These are phyloP conservation scores for Lottia gigantea DNA, from an alignment of 2,888 invertebrate genomes.

Conservation along the genomic window DNA sequence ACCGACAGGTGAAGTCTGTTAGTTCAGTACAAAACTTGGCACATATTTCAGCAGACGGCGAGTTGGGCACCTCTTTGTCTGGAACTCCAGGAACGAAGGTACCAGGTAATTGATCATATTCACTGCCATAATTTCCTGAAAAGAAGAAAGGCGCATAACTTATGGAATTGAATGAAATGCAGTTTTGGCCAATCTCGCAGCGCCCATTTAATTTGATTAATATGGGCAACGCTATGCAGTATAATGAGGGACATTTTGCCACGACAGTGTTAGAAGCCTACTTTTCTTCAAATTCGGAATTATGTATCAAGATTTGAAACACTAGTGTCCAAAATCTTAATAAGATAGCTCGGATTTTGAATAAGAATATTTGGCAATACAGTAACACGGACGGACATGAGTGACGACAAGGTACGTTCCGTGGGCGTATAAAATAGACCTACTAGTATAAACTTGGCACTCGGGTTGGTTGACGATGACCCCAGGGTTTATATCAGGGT, in stretches of 20 bases:
- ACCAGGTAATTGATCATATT: background rate
- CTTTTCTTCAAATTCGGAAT: background rate
- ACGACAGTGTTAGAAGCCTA: no score
- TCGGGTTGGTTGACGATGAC: background rate
- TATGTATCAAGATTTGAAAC: background rate
- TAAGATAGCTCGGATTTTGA: no score
- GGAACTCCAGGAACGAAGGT: background rate
- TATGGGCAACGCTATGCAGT: no score
- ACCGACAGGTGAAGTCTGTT: slow-evolving; percentile 10
- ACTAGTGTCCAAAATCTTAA: no score
- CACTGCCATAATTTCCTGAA: background rate
- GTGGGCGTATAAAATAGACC: background rate
- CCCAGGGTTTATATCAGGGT: background rate
- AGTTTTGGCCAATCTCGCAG: no score
- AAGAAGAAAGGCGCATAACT: no score
- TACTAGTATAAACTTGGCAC: background rate
- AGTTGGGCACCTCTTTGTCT: background rate
- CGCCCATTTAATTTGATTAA: no score
- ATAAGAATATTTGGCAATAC: no score
- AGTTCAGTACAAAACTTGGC: background rate
- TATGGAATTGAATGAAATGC: no score
- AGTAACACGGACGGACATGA: no score
- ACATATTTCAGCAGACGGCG: background rate
- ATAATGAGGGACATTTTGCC: no score
- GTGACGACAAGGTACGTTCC: no score